Conservation (phyloP, 2,888 invertebrate species). For the Pristionchus mayeri region DNA sequence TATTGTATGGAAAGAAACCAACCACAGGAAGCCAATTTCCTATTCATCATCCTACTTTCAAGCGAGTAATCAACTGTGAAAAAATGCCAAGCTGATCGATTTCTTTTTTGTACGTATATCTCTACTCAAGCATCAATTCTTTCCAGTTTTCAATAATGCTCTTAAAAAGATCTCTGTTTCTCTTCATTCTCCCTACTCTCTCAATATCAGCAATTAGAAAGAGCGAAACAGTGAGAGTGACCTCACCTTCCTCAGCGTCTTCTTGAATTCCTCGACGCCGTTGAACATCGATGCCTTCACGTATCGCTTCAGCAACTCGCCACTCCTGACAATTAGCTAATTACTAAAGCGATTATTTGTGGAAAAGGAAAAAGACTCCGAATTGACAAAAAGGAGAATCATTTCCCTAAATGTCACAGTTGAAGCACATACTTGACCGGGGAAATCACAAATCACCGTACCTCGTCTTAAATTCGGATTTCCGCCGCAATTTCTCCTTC, state of each 20-base stretch:
- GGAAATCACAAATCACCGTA: neutral
- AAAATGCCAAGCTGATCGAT: no score
- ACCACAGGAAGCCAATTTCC: no score
- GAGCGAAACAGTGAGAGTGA: neutral
- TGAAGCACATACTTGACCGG: neutral
- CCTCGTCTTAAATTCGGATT: slow-evolving; percentile 10
- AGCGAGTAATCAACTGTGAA: no score
- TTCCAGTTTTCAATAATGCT: neutral
- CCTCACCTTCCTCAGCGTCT: slow-evolving; percentile 18
- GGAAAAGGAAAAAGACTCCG: no score
- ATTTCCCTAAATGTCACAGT: neutral
- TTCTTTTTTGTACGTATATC: no score
- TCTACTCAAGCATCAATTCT: no score
- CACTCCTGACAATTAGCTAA: slow-evolving; percentile 13
- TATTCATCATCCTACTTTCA: no score
- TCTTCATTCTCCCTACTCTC: neutral
- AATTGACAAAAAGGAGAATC: neutral
- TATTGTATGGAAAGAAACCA: no score
- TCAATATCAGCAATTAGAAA: neutral
- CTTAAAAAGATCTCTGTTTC: neutral
- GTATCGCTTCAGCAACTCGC: slow-evolving; percentile 23
- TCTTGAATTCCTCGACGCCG: neutral
- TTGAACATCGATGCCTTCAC: slow-evolving; percentile 12
- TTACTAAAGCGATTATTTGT: no score
- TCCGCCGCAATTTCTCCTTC: neutral